phyloP scores from a whole-genome alignment of 2,888 invertebrate genomes.

The Melanchra persicariae region DNA sequence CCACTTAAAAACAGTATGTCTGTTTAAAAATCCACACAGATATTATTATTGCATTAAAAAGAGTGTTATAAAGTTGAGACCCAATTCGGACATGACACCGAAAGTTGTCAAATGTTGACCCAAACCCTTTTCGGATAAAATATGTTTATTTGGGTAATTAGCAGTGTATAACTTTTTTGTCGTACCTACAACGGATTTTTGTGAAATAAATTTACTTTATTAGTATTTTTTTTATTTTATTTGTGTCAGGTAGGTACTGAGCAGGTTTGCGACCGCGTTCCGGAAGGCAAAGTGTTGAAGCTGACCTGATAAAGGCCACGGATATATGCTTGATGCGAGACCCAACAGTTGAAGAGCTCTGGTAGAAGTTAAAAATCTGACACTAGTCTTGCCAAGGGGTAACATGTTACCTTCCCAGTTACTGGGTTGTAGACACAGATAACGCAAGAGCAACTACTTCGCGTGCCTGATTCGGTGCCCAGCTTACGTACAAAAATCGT shows the following conservation, averaged over 20 bases:
- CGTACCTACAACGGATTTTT: background rate
- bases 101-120: conserved; percentile 35
- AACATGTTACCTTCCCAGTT: too few relatives aligned
- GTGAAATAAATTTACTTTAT: background rate
- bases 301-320: too few relatives aligned
- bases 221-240: background rate
- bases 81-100: background rate
- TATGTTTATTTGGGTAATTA: conserved; percentile 44
- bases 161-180: conserved; percentile 25
- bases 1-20: background rate
- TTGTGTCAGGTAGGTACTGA: background rate
- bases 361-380: too few relatives aligned
- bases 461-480: too few relatives aligned
- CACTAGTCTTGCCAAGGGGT: too few relatives aligned
- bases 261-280: too few relatives aligned
- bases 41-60: conserved; percentile 32
- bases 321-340: too few relatives aligned
- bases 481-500: too few relatives aligned
- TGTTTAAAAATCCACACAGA: background rate
- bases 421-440: too few relatives aligned
- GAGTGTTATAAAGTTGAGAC: conserved; percentile 14
- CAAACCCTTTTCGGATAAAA: conserved; percentile 25
- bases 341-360: too few relatives aligned
- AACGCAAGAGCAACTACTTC: too few relatives aligned
- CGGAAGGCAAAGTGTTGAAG: too few relatives aligned